A percentile compares a stretch with the other conserved stretches of the same genome.
phyloP scores from a whole-genome alignment of 2,888 invertebrate species.

The Diaperis boleti region DNA sequence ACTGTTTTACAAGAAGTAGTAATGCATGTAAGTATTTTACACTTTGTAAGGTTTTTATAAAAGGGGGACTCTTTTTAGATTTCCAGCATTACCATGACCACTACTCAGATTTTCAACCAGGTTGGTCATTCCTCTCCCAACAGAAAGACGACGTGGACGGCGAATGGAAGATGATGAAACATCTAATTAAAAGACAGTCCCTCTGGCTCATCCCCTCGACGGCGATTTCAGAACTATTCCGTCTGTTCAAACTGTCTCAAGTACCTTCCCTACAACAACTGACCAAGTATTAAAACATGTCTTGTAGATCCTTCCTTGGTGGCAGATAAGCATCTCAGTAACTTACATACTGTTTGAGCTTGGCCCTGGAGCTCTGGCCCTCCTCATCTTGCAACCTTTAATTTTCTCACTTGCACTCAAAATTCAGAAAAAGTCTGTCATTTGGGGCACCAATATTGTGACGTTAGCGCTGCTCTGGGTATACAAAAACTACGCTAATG shows the following conservation, averaged over 20 bases:
- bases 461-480: conserved; percentile 62
- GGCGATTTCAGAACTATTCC: conserved; percentile 68
- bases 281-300: conserved; percentile 15
- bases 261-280: no score
- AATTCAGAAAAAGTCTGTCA: conserved; percentile 65
- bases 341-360: conserved; percentile 55
- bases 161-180: conserved; percentile 79
- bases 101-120: conserved; percentile 70
- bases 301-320: conserved; percentile 66
- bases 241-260: conserved; percentile 55
- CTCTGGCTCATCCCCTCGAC: conserved; percentile 72
- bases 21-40: conserved; percentile 55
- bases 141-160: conserved; percentile 77
- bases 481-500: conserved; percentile 48
- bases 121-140: conserved; percentile 70
- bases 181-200: conserved; percentile 68
- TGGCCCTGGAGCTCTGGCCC: conserved; percentile 48
- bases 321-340: conserved; percentile 70
- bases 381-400: conserved; percentile 68
- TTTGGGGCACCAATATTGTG: conserved; percentile 70
- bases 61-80: conserved; percentile 56
- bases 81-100: conserved; percentile 63
- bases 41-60: no score
- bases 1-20: conserved; percentile 68
- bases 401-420: conserved; percentile 68